Percentiles rank a stretch among this genome's conserved stretches.
Evolutionary conservation across 2,797 vertebrate genomes (phyloP).

Genomic region (Dendrocincla tyrannina): DNA sequence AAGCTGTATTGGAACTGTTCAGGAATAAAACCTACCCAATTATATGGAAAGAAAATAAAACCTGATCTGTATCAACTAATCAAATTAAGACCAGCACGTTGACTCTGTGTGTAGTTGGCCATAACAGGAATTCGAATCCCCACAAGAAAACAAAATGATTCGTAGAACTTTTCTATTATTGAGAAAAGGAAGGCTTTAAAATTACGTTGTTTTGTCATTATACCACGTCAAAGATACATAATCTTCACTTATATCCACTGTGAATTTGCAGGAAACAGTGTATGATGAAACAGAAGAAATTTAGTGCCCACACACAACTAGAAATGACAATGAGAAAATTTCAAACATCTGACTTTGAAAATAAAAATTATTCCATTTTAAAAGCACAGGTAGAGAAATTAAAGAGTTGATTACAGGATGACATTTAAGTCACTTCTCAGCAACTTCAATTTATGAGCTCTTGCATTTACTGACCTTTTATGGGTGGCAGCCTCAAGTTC

Average conservation of each 20-base stretch:
- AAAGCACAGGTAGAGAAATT: background rate
- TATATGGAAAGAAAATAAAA: constrained; percentile 19
- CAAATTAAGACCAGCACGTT: background rate
- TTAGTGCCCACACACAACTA: background rate
- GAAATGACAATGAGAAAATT: background rate
- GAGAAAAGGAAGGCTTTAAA: background rate
- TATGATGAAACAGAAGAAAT: background rate
- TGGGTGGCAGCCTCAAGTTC: constrained; percentile 91
- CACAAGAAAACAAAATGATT: background rate
- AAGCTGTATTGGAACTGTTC: background rate
- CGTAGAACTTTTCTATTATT: background rate
- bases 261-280: background rate
- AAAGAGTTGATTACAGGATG: background rate
- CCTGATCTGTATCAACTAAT: background rate
- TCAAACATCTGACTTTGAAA: background rate
- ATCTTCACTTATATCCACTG: background rate
- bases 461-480: constrained; percentile 82
- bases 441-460: background rate
- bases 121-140: background rate
- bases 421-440: constrained; percentile 9
- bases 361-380: background rate
- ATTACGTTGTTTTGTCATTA: background rate
- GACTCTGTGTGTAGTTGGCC: background rate
- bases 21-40: background rate
- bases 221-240: background rate